phyloP scores from a whole-genome alignment of 2,888 invertebrate species.

The Allacma fusca region DNA sequence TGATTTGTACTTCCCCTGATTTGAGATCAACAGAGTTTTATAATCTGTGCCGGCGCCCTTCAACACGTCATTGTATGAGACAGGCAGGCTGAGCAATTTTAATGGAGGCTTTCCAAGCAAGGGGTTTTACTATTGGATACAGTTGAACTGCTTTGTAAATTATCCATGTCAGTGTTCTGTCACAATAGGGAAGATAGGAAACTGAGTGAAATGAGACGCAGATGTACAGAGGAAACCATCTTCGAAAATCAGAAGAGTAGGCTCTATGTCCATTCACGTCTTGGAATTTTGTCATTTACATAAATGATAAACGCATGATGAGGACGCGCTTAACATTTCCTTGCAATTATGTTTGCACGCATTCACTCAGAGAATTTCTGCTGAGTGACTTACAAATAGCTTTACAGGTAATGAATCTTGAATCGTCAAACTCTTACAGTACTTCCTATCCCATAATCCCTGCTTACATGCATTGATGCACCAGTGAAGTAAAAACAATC shows the following conservation, averaged over 20 bases:
- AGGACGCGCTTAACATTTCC: background rate
- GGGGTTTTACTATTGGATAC: slow-evolving; percentile 5
- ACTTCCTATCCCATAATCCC: background rate
- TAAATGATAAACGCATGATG: background rate
- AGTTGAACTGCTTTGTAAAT: slow-evolving; percentile 25
- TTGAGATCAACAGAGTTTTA: background rate
- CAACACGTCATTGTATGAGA: background rate
- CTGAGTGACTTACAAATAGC: too few species aligned
- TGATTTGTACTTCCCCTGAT: slow-evolving; percentile 2
- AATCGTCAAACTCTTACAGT: background rate
- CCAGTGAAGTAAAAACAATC: background rate
- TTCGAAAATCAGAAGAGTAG: too few species aligned
- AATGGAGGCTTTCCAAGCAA: background rate
- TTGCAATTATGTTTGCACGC: background rate
- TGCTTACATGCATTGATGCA: background rate
- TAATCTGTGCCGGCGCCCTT: background rate
- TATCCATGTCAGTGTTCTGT: slow-evolving; percentile 22
- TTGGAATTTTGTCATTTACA: too few species aligned
- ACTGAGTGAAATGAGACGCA: background rate
- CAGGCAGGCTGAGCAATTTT: background rate
- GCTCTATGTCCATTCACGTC: too few species aligned
- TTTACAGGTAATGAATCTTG: too few species aligned
- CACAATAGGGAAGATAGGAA: background rate
- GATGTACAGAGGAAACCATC: too few species aligned
- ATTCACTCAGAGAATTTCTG: background rate